Base-by-base conservation (phyloP, 2,113 vertebrate species). In the Ageneiosus marmoratus region DNA sequence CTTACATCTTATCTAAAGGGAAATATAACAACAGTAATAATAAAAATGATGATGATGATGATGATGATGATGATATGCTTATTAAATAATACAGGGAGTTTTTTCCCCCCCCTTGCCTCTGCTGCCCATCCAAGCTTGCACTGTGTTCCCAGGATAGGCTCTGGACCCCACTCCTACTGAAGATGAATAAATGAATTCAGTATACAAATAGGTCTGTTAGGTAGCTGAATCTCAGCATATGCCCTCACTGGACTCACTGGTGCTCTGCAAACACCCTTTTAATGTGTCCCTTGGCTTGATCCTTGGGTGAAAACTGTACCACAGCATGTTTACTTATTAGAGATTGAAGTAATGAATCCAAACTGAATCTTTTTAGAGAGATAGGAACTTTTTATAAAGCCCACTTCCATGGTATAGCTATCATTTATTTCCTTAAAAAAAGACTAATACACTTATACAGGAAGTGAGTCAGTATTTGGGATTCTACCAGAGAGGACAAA, bases 381-480 rank as follows among this genome's bases (percentile, higher is more conserved):
- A 24, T 15, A 27, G n/a, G 24, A 27, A 15, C 11, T 27, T 72
- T 46, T 15, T 22, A 15, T 1, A 12, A 12, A n/a, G 13, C 11
- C 67, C 2, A 0, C 7, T 50, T 27, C 15, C 48, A 7, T 27
- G 5, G 11, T 48, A 24, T 48, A 15, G 22, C 8, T 29, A 50
- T 27, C 5, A 29, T 9, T 72, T 6, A 16, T n/a, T n/a, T 72
- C 24, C 24, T 11, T 72, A 8, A 11, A 29, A 56, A 56, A n/a
- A n/a, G n/a, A 12, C 74, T 56, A 55, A 48, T 29, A 27, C 48
- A 75, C 48, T 51, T 75, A 20, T 12, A 55, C 20, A 32, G 73
- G 50, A 76, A 37, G 29, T 77, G 75, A 77, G 75, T 60, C 53
- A 44, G 11, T 58, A 27, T 56, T 37, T 77, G 53, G 75, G 32